These are phyloP conservation scores for Cydia strobilella DNA, from an alignment of 1,140 invertebrate genomes.

Conservation along the genomic window DNA sequence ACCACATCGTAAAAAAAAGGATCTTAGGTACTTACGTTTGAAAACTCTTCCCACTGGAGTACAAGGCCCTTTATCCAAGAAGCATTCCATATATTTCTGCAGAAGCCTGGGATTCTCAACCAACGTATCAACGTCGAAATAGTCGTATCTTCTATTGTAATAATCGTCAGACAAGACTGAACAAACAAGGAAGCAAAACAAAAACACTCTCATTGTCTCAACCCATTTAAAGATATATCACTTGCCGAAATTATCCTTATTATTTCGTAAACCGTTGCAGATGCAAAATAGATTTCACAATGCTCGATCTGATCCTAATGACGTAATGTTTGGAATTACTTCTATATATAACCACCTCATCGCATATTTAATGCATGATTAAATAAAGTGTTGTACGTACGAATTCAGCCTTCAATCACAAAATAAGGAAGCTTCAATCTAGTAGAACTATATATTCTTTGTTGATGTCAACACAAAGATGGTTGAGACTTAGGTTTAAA, in stretches of 20 bases:
- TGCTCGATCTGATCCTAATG: conserved; percentile 18
- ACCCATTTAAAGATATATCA: neutral
- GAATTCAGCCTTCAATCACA: conserved; percentile 15
- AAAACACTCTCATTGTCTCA: conserved; percentile 17
- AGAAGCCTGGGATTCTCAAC: conserved; percentile 83
- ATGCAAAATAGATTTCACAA: conserved; percentile 21
- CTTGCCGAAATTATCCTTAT: neutral
- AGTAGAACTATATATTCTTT: neutral
- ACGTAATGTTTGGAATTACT: conserved; percentile 23
- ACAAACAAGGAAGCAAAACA: conserved; percentile 37
- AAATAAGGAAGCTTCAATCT: conserved; percentile 17
- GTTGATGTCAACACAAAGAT: conserved; percentile 18
- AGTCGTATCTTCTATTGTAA: conserved; percentile 76
- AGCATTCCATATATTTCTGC: conserved; percentile 84
- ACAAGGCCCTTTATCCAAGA: conserved; percentile 84
- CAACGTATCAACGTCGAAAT: conserved; percentile 84
- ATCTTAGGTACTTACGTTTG: conserved; percentile 81
- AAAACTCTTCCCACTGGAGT: conserved; percentile 84
- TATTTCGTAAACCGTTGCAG: neutral
- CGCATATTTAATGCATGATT: conserved; percentile 30
- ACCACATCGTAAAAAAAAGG: no score
- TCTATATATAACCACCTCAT: conserved; percentile 20
- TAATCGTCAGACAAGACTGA: conserved; percentile 42
- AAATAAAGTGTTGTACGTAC: conserved; percentile 25
- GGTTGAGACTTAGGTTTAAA: neutral